Evolutionary conservation across 1,140 invertebrate genomes (phyloP).

Genomic region (Notospermus geniculatus): DNA sequence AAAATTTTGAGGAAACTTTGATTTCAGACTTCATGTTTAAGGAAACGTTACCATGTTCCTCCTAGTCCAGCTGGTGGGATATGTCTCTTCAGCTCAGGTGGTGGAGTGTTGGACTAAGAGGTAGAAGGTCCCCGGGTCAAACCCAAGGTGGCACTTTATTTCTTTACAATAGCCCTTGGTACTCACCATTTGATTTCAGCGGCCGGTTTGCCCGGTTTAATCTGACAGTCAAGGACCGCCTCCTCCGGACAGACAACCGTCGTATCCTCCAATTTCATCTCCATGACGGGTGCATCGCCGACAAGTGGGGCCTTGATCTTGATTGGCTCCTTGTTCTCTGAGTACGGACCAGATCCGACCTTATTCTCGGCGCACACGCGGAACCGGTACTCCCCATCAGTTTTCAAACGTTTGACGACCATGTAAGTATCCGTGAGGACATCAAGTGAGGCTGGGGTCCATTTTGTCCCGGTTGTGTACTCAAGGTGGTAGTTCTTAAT

Average conservation of each 20-base stretch:
- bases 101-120: too few relatives aligned
- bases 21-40: too few relatives aligned
- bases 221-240: slow-evolving; percentile 48
- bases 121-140: too few relatives aligned
- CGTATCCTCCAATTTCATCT: slow-evolving; percentile 23
- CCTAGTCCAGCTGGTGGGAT: too few relatives aligned
- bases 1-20: too few relatives aligned
- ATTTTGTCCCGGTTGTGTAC: slow-evolving; percentile 58
- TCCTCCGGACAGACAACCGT: slow-evolving; percentile 43
- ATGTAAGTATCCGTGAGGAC: slow-evolving; percentile 83
- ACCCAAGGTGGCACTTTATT: too few relatives aligned
- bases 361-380: slow-evolving; percentile 70
- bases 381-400: slow-evolving; percentile 31
- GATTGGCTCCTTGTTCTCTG: slow-evolving; percentile 63
- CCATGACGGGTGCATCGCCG: neutral
- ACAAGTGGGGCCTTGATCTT: slow-evolving; percentile 79
- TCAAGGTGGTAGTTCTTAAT: slow-evolving; percentile 54
- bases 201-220: slow-evolving; percentile 49
- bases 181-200: slow-evolving; percentile 49
- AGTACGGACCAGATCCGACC: slow-evolving; percentile 90
- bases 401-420: slow-evolving; percentile 54
- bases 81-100: too few relatives aligned
- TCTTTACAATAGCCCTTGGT: too few relatives aligned
- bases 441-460: slow-evolving; percentile 85
- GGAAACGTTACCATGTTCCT: too few relatives aligned